A percentile compares a stretch with the other conserved stretches of the same genome.
These are phyloP conservation scores for Anticlea derivata DNA, from an alignment of 2,888 invertebrate genomes.

Conservation along the genomic window DNA sequence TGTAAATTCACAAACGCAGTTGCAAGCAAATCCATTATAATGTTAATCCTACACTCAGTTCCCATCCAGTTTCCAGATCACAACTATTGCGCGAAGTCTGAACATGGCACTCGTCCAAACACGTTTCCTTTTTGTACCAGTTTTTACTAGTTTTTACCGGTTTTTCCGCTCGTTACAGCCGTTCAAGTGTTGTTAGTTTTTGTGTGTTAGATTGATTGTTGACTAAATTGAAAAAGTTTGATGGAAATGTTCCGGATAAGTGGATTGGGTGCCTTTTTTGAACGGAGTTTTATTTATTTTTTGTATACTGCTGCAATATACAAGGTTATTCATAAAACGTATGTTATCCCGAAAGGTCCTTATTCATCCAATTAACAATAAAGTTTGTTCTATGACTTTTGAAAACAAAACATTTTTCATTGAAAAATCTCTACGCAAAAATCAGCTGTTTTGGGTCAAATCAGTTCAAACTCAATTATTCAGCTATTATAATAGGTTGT, in stretches of 20 bases:
- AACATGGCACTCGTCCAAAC: conserved; percentile 35
- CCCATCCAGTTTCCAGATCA: conserved; percentile 24
- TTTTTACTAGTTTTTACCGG: conserved; percentile 23
- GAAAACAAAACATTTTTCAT: too few relatives aligned
- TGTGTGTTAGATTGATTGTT: conserved; percentile 31
- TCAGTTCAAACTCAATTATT: too few relatives aligned
- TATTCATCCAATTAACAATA: too few relatives aligned
- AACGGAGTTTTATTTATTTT: conserved; percentile 13
- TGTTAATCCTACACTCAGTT: conserved; percentile 26
- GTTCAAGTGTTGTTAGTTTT: conserved; percentile 34
- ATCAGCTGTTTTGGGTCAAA: too few relatives aligned
- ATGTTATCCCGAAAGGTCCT: too few relatives aligned
- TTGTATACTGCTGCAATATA: neutral
- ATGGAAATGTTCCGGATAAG: conserved; percentile 23
- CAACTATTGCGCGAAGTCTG: conserved; percentile 28
- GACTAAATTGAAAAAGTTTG: conserved; percentile 29
- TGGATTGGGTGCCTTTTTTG: conserved; percentile 17
- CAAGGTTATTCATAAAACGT: too few relatives aligned
- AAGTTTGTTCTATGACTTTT: too few relatives aligned
- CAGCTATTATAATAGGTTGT: too few relatives aligned
- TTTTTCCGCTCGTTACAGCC: conserved; percentile 29
- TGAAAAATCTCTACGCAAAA: too few relatives aligned
- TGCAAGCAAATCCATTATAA: conserved; percentile 26
- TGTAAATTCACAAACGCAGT: conserved; percentile 21
- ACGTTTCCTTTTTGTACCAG: conserved; percentile 24